phyloP scores from a whole-genome alignment of 2,113 vertebrate species.

The Pteruthius melanotis region DNA sequence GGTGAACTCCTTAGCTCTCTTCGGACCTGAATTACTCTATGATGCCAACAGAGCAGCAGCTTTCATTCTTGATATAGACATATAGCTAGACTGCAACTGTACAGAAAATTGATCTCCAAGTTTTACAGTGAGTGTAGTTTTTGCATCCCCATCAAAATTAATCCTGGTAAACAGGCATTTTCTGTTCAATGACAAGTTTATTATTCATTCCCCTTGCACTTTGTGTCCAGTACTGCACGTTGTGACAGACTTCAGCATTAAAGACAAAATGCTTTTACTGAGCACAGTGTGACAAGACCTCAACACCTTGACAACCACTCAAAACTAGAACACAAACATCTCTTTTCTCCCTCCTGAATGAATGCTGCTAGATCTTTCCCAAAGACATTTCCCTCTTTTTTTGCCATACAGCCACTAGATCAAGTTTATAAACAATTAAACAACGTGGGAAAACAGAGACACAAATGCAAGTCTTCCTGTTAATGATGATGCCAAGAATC shows the following conservation, averaged over 20 bases:
- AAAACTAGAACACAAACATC: neutral
- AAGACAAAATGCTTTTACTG: neutral
- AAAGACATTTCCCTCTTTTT: neutral
- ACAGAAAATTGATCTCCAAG: neutral
- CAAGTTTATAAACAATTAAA: neutral
- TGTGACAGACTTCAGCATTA: neutral
- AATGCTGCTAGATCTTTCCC: neutral
- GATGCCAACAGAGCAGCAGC: neutral
- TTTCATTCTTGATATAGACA: neutral
- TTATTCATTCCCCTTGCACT: neutral
- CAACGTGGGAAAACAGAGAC: neutral
- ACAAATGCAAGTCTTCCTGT: neutral
- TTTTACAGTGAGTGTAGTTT: neutral
- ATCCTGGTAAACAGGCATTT: neutral
- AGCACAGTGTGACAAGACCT: neutral
- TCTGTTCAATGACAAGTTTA: neutral
- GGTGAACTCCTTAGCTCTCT: neutral
- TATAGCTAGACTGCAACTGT: neutral
- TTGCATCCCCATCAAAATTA: neutral
- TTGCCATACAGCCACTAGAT: neutral
- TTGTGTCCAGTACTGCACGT: neutral
- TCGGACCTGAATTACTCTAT: neutral
- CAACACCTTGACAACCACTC: neutral
- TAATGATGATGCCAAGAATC: neutral
- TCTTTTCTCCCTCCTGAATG: neutral